Base-by-base conservation (phyloP, 2,113 vertebrate genomes). In the Tragelaphus imberbis region DNA sequence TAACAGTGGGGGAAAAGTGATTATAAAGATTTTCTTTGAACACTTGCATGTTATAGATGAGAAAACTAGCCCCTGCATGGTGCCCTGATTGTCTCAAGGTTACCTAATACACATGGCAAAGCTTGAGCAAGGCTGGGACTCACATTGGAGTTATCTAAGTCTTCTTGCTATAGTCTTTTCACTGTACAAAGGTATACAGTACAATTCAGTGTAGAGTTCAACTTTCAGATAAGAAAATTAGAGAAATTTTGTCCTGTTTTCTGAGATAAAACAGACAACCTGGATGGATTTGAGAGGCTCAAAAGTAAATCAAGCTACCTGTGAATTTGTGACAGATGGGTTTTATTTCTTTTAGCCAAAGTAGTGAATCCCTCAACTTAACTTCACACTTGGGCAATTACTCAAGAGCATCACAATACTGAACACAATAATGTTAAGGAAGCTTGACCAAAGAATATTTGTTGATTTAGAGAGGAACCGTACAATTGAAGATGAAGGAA, bases 371-470 rank as follows among this genome's bases (percentile, higher is more conserved):
- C 77, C 85, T 71, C 11, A 33, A 27, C 55, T 63, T 51, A 86
- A 44, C 59, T 40, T 97, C 51, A 93, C 88, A 84, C 79, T 86
- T 85, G 88, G 53, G 19, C 85, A 91, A n/a, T 79, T 95, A 92
- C 77, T n/a, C n/a, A 82, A 1, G n/a, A n/a, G 10, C 28, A 88
- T 88, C 30, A 61, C 59, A 58, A 27, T 77, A 86, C 0, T 30
- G 79, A 89, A 55, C 7, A 59, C 25, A 93, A 79, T 3, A 23
- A 25, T 55, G 58, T 77, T 91, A 90, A 94, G 59, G 58, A 94
- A 95, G 89, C 49, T 47, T n/a, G 86, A 88, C 19, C 79, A 91
- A 65, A 95, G 87, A 93, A 63, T 90, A 90, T 79, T 87, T 90
- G n/a, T 58, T 94, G 92, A 95, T 91, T 95, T 68, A 82, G 68